Percentiles rank a stretch among this genome's conserved stretches.
These are phyloP conservation scores for Drosophila melanosoma DNA, from an alignment of 2,888 invertebrate genomes.

Conservation along the genomic window DNA sequence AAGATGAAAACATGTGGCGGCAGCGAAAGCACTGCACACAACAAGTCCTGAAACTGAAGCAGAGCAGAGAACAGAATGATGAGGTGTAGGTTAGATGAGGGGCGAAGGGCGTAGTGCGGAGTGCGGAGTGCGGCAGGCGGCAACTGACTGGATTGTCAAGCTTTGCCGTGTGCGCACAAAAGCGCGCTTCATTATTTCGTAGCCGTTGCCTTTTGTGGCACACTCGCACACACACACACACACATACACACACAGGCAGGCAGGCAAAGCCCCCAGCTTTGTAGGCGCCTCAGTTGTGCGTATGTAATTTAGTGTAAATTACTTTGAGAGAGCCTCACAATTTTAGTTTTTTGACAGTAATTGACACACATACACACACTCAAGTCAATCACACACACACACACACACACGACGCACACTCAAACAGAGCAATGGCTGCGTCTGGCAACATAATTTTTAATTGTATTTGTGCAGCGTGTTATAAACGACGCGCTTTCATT, in stretches of 20 bases:
- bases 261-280: constrained; percentile 34
- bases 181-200: constrained; percentile 71
- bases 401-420: constrained; percentile 16
- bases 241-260: constrained; percentile 21
- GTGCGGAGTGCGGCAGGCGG: background rate
- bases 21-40: constrained; percentile 31
- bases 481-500: constrained; percentile 52
- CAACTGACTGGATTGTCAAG: constrained; percentile 32
- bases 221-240: constrained; percentile 11
- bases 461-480: constrained; percentile 69
- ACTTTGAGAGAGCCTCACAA: constrained; percentile 68
- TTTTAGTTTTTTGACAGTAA: constrained; percentile 63
- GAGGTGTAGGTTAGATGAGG: constrained; percentile 1
- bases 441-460: constrained; percentile 70
- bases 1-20: constrained; percentile 43
- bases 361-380: constrained; percentile 34
- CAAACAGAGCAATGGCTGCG: constrained; percentile 18
- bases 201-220: constrained; percentile 64
- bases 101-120: background rate
- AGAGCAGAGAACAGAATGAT: background rate
- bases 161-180: constrained; percentile 63
- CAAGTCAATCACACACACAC: constrained; percentile 6
- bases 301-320: constrained; percentile 77
- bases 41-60: constrained; percentile 35
- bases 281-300: constrained; percentile 58